Base-by-base conservation (phyloP, 2,888 invertebrate genomes). In the Idaea dimidiata region DNA sequence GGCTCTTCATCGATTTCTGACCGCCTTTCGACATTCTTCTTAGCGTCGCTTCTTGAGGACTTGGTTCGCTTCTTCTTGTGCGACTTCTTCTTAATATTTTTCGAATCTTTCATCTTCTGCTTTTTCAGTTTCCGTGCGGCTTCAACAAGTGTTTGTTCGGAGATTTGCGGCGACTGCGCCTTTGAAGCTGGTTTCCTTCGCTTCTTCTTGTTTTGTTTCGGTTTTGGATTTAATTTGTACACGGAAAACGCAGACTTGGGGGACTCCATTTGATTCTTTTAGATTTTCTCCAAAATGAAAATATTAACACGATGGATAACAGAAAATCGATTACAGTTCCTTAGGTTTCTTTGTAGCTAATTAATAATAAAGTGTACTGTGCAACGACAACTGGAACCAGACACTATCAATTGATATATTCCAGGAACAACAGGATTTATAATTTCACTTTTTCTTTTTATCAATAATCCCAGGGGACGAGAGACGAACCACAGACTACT, bases 221-320 rank as follows among this genome's bases (percentile, higher is more conserved):
- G 68, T 62, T 79, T 77, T 66, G 82, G 84, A 61, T 79, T 86
- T 18, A 79, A 74, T 67, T 80, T 88, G 70, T 92, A 93, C 17
- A 88, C 77, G 54, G 89, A 81, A 74, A 89, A 92, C 8, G 92
- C 92, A 6, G 92, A 93, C 17, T 88, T 75, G n/a, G 84, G 80
- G 17, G 81, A 67, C 59, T 91, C 86, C 89, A 89, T 89, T 65
- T 62, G 43, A 43, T 43, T 43, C 3, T 2, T 14, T 3, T 10
- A 7, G 43, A 43, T 10, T 10, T 43, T 33, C 7, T 1, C 43
- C 8, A 10, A 43, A 8, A 1, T 24, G 43, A 14, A 43, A 43
- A 43, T 14, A 43, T 14, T 14, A 43, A 43, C 43, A 43, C 43
- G 43, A 43, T 43, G 43, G 43, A 0, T 2, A 32, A 32, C 32